Percentiles rank a stretch among this genome's conserved stretches.
These are phyloP conservation scores for Matsumyia berberina DNA, from an alignment of 2,888 invertebrate genomes.

Conservation along the genomic window DNA sequence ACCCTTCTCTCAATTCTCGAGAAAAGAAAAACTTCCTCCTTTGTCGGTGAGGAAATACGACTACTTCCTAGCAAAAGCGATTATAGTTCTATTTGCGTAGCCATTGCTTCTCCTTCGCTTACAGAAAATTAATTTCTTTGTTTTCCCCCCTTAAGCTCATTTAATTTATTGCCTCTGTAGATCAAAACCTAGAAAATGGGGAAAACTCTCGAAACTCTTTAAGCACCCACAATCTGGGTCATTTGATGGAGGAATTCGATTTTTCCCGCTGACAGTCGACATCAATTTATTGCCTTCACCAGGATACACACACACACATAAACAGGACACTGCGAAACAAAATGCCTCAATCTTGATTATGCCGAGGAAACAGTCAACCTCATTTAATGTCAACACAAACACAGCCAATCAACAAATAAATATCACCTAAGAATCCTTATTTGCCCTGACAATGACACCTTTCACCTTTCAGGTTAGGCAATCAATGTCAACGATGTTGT, in stretches of 20 bases:
- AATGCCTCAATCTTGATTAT: slow-evolving; percentile 66
- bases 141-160: slow-evolving; percentile 51
- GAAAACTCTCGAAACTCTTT: slow-evolving; percentile 12
- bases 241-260: slow-evolving; percentile 48
- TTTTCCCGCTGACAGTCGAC: slow-evolving; percentile 47
- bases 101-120: slow-evolving; percentile 32
- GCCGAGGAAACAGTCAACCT: slow-evolving; percentile 48
- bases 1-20: neutral
- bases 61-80: slow-evolving; percentile 13
- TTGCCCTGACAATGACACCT: slow-evolving; percentile 67
- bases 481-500: slow-evolving; percentile 71
- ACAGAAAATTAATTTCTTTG: slow-evolving; percentile 66
- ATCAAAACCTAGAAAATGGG: slow-evolving; percentile 41
- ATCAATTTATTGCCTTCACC: slow-evolving; percentile 63
- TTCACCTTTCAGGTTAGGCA: slow-evolving; percentile 58
- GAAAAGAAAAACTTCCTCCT: slow-evolving; percentile 31
- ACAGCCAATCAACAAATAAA: slow-evolving; percentile 69
- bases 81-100: slow-evolving; percentile 51
- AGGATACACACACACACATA: slow-evolving; percentile 3
- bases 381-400: slow-evolving; percentile 65
- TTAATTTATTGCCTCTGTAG: slow-evolving; percentile 65
- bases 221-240: slow-evolving; percentile 33
- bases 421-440: slow-evolving; percentile 59
- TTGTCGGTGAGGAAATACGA: neutral
- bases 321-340: neutral